phyloP scores from a whole-genome alignment of 2,797 vertebrate species.

The Sebastes taczanowskii region DNA sequence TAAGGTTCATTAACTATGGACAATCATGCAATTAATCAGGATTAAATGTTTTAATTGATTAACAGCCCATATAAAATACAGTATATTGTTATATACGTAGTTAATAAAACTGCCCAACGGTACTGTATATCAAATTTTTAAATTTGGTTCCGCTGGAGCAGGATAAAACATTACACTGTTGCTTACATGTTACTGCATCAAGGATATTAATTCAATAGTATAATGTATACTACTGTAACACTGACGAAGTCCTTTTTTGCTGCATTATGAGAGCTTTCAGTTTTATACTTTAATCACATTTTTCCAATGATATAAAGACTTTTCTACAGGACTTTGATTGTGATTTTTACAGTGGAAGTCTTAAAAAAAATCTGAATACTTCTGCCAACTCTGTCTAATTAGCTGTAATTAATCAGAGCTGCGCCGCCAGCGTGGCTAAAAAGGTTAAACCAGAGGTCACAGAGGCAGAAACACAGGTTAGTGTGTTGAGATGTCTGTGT shows the following conservation, averaged over 20 bases:
- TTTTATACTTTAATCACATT: neutral
- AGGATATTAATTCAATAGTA: neutral
- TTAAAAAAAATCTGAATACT: neutral
- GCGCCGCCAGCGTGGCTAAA: neutral
- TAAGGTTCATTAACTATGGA: no score
- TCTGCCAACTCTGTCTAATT: neutral
- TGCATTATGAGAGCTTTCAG: no score
- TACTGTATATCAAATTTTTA: neutral
- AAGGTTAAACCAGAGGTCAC: neutral
- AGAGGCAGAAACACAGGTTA: neutral
- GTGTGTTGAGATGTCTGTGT: neutral
- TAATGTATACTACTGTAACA: neutral
- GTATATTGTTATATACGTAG: neutral
- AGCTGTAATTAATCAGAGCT: neutral
- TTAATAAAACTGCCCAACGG: neutral
- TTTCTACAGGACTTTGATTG: neutral
- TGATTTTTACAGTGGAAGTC: neutral
- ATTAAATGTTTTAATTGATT: no score
- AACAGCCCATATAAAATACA: neutral
- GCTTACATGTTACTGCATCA: neutral
- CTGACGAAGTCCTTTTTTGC: neutral
- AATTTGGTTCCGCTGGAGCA: neutral
- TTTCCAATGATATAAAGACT: neutral
- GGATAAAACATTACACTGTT: neutral
- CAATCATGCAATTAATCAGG: no score